phyloP scores from a whole-genome alignment of 2,113 vertebrate species.

The Corythaeola cristata region DNA sequence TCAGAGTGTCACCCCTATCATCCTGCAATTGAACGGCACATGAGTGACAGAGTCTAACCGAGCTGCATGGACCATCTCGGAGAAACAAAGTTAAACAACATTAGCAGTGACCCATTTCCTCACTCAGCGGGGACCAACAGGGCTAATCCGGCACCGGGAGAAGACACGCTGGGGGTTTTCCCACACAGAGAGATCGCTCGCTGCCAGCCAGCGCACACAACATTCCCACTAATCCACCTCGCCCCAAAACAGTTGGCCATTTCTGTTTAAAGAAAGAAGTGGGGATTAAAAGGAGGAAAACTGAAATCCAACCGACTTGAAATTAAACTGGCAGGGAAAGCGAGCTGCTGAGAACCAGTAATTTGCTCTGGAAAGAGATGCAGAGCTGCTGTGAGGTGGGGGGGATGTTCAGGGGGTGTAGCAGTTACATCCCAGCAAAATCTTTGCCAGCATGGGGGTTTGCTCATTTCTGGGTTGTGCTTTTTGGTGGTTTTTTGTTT shows the following conservation, averaged over 20 bases:
- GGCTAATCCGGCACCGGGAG: neutral
- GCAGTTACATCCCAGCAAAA: neutral
- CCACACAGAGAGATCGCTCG: neutral
- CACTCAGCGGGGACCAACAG: neutral
- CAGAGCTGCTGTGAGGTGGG: neutral
- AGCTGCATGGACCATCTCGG: rapidly evolving
- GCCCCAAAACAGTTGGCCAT: neutral
- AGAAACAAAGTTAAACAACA: neutral
- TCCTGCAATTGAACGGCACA: neutral
- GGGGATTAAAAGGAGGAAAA: conserved; percentile 37
- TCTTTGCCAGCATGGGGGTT: rapidly evolving
- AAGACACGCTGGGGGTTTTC: neutral
- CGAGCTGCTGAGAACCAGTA: neutral
- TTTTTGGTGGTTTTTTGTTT: too few species aligned
- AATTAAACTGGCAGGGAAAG: conserved; percentile 11
- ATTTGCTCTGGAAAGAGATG: neutral
- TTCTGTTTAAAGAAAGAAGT: conserved; percentile 36
- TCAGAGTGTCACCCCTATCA: neutral
- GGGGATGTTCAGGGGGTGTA: neutral
- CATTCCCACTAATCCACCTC: neutral
- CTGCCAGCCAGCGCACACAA: neutral
- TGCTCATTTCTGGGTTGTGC: neutral
- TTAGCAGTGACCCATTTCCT: conserved; percentile 17
- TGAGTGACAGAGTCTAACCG: rapidly evolving
- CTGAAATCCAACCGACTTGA: conserved; percentile 12